phyloP scores from a whole-genome alignment of 2,888 invertebrate species.

The Meta bourneti region DNA sequence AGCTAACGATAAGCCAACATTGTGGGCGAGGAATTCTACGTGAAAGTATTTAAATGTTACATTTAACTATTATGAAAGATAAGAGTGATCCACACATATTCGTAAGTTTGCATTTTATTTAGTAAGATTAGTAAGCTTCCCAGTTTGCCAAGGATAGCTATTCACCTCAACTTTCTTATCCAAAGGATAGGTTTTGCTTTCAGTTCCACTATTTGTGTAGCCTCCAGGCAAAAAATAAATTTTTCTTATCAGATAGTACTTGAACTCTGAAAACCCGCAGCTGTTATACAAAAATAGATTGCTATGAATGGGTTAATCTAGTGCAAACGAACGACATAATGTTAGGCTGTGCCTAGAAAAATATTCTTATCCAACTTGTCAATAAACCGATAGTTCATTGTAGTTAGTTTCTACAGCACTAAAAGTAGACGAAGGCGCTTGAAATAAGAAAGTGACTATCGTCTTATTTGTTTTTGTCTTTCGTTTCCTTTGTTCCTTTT shows the following conservation, averaged over 20 bases:
- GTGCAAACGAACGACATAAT: background rate
- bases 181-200: background rate
- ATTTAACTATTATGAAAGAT: too few relatives aligned
- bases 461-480: too few relatives aligned
- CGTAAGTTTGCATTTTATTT: too few relatives aligned
- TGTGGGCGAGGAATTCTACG: too few relatives aligned
- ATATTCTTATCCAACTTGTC: background rate
- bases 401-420: background rate
- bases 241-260: background rate
- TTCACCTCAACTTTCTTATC: background rate
- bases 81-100: too few relatives aligned
- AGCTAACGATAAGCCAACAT: too few relatives aligned
- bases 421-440: too few relatives aligned
- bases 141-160: background rate
- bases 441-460: too few relatives aligned
- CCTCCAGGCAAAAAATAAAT: background rate
- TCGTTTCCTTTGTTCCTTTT: too few relatives aligned
- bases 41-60: too few relatives aligned
- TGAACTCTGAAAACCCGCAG: background rate
- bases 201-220: background rate
- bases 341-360: background rate
- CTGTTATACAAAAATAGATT: background rate
- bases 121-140: background rate
- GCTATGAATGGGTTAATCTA: background rate
- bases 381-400: constrained; percentile 19